These are phyloP conservation scores for Embiotoca jacksoni DNA, from an alignment of 2,113 vertebrate genomes.

Conservation along the genomic window DNA sequence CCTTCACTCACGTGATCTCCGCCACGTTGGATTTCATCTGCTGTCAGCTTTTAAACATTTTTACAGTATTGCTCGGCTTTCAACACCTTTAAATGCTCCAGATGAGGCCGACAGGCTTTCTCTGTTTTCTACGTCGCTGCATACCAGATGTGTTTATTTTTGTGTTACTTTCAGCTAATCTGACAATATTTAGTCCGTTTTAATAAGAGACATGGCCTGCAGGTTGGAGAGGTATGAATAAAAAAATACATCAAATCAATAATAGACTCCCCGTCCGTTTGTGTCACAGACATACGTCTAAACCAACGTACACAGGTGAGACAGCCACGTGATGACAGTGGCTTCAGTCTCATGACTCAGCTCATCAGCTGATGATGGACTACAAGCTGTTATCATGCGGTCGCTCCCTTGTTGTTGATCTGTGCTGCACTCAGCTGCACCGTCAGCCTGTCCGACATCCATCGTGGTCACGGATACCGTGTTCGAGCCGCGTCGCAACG, in stretches of 20 bases:
- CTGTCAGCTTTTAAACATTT: too few species aligned
- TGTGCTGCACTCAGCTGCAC: conserved; percentile 35
- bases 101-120: too few species aligned
- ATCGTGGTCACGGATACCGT: conserved; percentile 13
- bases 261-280: too few species aligned
- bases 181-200: too few species aligned
- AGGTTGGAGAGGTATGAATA: not conserved
- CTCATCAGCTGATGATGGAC: conserved; percentile 46
- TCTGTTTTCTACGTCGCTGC: too few species aligned
- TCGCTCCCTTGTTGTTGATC: conserved; percentile 14
- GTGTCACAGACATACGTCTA: conserved; percentile 13
- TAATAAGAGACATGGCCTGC: too few species aligned
- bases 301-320: conserved; percentile 32
- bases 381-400: conserved; percentile 52
- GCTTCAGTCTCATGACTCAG: conserved; percentile 65
- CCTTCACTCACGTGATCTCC: too few species aligned
- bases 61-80: too few species aligned
- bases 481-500: conserved; percentile 13
- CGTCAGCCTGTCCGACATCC: conserved; percentile 49
- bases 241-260: not conserved
- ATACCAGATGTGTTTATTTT: too few species aligned
- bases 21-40: too few species aligned
- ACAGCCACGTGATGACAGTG: conserved; percentile 48
- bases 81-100: too few species aligned
- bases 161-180: too few species aligned